A percentile compares a stretch with the other conserved stretches of the same genome.
Evolutionary conservation across 2,797 vertebrate species (phyloP).

Genomic region (Uromys caudimaculatus): DNA sequence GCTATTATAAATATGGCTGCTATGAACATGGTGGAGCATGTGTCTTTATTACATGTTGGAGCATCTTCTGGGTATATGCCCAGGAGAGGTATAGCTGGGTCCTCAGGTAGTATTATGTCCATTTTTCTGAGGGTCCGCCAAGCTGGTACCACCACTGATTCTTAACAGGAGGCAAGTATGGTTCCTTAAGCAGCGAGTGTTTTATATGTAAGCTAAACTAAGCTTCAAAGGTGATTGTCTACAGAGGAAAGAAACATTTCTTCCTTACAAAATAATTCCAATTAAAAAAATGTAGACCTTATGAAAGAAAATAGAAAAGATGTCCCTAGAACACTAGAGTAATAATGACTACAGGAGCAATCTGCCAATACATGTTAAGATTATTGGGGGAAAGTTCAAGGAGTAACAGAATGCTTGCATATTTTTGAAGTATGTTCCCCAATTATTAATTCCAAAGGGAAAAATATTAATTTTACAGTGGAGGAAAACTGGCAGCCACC

Average conservation of each 20-base stretch:
- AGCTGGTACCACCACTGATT: too few relatives aligned
- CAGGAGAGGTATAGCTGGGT: too few relatives aligned
- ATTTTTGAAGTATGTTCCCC: background rate
- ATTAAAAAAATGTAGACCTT: background rate
- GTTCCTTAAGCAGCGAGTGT: background rate
- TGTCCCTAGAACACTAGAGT: background rate
- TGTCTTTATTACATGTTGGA: too few relatives aligned
- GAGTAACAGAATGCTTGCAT: background rate
- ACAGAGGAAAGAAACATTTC: background rate
- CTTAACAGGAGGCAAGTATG: background rate
- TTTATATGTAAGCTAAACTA: constrained; percentile 18
- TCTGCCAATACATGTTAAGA: background rate
- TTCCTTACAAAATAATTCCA: background rate
- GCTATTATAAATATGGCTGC: too few relatives aligned
- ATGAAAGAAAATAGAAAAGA: constrained; percentile 20
- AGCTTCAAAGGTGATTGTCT: background rate
- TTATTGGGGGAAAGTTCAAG: background rate
- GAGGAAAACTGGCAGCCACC: background rate
- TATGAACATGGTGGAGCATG: too few relatives aligned
- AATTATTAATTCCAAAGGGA: background rate
- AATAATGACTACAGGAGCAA: background rate
- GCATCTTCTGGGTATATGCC: too few relatives aligned
- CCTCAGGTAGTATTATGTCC: too few relatives aligned
- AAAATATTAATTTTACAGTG: background rate
- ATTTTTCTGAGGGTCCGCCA: too few relatives aligned